Evolutionary conservation across 2,888 invertebrate species (phyloP), one percentile per base, ranked within the genome.

Genomic region (Psylliodes chrysocephalus): DNA sequence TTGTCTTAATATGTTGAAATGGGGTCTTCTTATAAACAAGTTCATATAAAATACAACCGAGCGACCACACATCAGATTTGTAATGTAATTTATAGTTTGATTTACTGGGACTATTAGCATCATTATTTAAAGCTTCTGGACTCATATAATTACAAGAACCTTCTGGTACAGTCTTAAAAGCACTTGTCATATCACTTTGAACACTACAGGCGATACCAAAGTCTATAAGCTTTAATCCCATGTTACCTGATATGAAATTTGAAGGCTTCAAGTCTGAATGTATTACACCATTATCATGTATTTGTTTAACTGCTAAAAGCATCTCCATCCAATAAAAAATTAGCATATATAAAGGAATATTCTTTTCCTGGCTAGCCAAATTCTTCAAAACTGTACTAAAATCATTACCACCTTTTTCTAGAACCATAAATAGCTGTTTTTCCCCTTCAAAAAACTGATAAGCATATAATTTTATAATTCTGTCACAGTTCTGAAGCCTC

Each of bases 181-280:
- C 92, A 75, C 93, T 94, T 0, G 97, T 98, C 81, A 91, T 92
- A 81, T 98, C 96, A 60, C 88, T 86, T 73, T 93, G 91, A 71
- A 98, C 88, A 54, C 91, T 90, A 47, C 94, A 93, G 49, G 98
- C 94, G 77, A 98, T 96, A 56, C 98, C 98, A 85, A 98, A 98
- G 85, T 98, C 98, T 71, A 98, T 99, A 62, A 98, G 84, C 84
- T 98, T 98, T 59, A 98, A 82, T 8, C 91, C 87, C 1, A 93
- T 94, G 67, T 90, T 88, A 4, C 94, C 93, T 78, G 95, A 85
- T 40, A 98, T 85, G 82, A 98, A 99, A 83, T 98, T 98, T 0
- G 95, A 95, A 0, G 98, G 98, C 82, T 98, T 98, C 72, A 98
- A 83, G 83, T 99, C 98, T 0, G 96, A 93, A 83, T 98, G 98